Percentiles rank a stretch among this genome's conserved stretches.
These are phyloP conservation scores for Xestobium rufovillosum DNA, from an alignment of 2,888 invertebrate species.

Conservation along the genomic window DNA sequence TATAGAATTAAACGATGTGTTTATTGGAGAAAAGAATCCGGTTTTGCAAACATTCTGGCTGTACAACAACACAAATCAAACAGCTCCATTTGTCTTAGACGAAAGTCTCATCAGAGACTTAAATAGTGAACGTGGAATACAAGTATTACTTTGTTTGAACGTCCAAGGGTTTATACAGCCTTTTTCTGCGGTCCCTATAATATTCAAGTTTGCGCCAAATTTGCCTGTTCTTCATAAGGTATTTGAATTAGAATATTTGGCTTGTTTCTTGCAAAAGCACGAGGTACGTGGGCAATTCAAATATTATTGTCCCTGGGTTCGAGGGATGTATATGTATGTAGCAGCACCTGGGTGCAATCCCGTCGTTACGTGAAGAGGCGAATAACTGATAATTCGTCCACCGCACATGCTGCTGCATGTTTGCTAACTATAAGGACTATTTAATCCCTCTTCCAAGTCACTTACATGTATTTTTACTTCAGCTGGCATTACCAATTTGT, in stretches of 20 bases:
- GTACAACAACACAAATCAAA: conserved; percentile 36
- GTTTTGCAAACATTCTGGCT: conserved; percentile 39
- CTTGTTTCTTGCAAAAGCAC: conserved; percentile 4
- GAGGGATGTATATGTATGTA: too few species aligned
- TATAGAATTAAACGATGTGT: conserved; percentile 30
- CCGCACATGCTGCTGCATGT: too few species aligned
- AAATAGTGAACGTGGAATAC: conserved; percentile 32
- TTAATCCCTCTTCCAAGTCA: too few species aligned
- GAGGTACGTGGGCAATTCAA: too few species aligned
- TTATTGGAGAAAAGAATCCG: conserved; percentile 34
- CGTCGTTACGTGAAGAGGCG: too few species aligned
- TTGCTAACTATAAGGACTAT: too few species aligned
- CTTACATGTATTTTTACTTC: too few species aligned
- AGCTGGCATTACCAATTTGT: too few species aligned
- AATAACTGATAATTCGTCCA: too few species aligned
- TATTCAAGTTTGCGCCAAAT: conserved; percentile 42
- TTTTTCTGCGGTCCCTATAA: conserved; percentile 30
- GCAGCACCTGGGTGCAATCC: too few species aligned
- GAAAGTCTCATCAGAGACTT: conserved; percentile 25
- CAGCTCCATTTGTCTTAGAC: conserved; percentile 32
- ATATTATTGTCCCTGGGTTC: too few species aligned
- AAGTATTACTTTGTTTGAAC: conserved; percentile 38
- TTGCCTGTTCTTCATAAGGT: conserved; percentile 35
- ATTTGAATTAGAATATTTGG: conserved; percentile 11
- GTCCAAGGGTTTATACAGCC: conserved; percentile 31